Evolutionary conservation across 2,888 invertebrate genomes (phyloP).

Genomic region (Plusia festucae): DNA sequence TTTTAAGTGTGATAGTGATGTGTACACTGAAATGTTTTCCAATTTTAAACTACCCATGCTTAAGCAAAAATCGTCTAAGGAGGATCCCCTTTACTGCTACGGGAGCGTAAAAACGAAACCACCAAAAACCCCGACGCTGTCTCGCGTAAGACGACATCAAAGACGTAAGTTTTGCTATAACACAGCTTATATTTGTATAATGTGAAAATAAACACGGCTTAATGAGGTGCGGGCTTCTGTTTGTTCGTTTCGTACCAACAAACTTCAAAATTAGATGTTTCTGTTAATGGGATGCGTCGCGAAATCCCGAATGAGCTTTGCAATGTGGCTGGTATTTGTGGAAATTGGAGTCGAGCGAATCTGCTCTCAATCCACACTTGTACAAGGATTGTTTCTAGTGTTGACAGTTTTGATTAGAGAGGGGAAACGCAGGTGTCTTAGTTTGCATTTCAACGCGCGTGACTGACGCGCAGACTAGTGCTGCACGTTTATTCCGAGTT

Average conservation of each 20-base stretch:
- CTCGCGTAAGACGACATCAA: constrained; percentile 86
- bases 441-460: constrained; percentile 54
- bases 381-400: constrained; percentile 54
- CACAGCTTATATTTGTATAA: constrained; percentile 64
- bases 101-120: constrained; percentile 87
- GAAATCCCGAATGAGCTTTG: constrained; percentile 58
- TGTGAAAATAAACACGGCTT: constrained; percentile 77
- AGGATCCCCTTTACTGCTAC: constrained; percentile 86
- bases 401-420: constrained; percentile 61
- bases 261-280: constrained; percentile 75
- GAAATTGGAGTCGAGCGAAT: constrained; percentile 50
- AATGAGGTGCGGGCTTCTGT: constrained; percentile 77
- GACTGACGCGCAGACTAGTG: constrained; percentile 50
- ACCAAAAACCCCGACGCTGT: constrained; percentile 88
- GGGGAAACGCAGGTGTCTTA: constrained; percentile 58
- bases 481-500: constrained; percentile 35
- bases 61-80: constrained; percentile 81
- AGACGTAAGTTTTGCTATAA: constrained; percentile 79
- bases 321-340: constrained; percentile 48
- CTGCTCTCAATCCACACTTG: constrained; percentile 43
- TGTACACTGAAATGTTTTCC: constrained; percentile 84
- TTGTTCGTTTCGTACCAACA: constrained; percentile 64
- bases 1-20: constrained; percentile 56
- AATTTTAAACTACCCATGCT: constrained; percentile 88
- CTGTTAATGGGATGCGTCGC: constrained; percentile 70